A percentile compares a stretch with the other conserved stretches of the same genome.
Evolutionary conservation across 1,140 invertebrate species (phyloP).

Genomic region (Brachionus rubens): DNA sequence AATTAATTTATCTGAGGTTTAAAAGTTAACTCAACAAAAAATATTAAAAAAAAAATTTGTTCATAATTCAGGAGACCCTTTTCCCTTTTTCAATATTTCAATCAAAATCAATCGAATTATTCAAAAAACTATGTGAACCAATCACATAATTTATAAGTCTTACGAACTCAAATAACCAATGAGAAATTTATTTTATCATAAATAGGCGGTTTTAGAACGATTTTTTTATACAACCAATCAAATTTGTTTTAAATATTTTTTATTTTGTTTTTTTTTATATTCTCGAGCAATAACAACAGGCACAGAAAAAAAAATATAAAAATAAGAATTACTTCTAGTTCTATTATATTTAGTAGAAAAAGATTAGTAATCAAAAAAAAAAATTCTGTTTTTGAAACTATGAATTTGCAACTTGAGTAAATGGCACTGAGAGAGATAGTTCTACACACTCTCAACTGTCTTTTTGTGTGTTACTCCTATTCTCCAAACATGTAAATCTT

Average conservation of each 20-base stretch:
- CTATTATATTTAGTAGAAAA: constrained; percentile 40
- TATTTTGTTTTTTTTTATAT: not conserved
- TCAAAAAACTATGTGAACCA: too few relatives aligned
- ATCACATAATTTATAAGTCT: too few relatives aligned
- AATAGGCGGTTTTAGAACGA: too few relatives aligned
- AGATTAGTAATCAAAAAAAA: constrained; percentile 23
- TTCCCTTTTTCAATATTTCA: not conserved
- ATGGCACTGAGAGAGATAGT: not conserved
- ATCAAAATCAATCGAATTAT: constrained; percentile 5
- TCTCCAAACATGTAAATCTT: not conserved
- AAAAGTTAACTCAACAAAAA: not conserved
- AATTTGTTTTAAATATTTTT: not conserved
- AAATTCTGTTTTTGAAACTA: not conserved
- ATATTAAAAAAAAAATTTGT: not conserved
- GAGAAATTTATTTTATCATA: too few relatives aligned
- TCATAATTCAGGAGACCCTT: not conserved
- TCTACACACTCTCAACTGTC: not conserved
- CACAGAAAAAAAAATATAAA: not conserved
- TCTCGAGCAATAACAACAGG: constrained; percentile 35
- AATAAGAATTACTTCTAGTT: constrained; percentile 40
- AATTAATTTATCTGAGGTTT: not conserved
- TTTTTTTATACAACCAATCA: not conserved
- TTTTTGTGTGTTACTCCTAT: not conserved
- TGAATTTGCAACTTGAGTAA: not conserved
- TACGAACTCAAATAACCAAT: too few relatives aligned